These are phyloP conservation scores for Minunthozetes semirufus DNA, from an alignment of 2,888 invertebrate genomes.

Conservation along the genomic window DNA sequence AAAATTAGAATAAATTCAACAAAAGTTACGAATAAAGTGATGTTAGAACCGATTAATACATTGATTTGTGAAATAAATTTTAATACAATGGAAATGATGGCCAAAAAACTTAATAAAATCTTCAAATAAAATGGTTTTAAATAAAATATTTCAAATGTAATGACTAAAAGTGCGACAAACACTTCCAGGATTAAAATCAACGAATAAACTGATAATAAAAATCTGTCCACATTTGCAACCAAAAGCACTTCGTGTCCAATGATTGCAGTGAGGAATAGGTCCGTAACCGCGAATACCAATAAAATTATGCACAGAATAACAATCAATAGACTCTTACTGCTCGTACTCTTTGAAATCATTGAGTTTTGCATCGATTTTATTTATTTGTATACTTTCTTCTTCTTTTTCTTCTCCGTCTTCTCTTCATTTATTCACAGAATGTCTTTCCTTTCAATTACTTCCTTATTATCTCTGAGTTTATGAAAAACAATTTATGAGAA, in stretches of 20 bases:
- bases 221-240: neutral
- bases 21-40: slow-evolving; percentile 17
- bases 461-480: neutral
- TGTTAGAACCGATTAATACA: slow-evolving; percentile 11
- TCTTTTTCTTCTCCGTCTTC: neutral
- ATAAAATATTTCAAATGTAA: slow-evolving; percentile 10
- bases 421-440: neutral
- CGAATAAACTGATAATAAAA: neutral
- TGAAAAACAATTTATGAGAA: neutral
- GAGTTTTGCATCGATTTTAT: neutral
- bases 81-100: neutral
- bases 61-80: slow-evolving; percentile 15
- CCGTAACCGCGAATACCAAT: slow-evolving; percentile 1
- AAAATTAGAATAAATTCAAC: slow-evolving; percentile 22
- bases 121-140: neutral
- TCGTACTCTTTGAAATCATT: neutral
- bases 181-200: slow-evolving; percentile 12
- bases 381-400: neutral
- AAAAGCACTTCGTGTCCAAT: neutral
- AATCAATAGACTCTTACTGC: neutral
- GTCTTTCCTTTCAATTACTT: neutral
- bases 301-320: slow-evolving; percentile 1
- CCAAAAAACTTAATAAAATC: slow-evolving; percentile 7
- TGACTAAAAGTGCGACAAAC: slow-evolving; percentile 13
- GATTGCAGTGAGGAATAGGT: neutral